A percentile compares a stretch with the other conserved stretches of the same genome.
Evolutionary conservation across 2,888 invertebrate genomes (phyloP).

Genomic region (Drosophila nr. medialis): DNA sequence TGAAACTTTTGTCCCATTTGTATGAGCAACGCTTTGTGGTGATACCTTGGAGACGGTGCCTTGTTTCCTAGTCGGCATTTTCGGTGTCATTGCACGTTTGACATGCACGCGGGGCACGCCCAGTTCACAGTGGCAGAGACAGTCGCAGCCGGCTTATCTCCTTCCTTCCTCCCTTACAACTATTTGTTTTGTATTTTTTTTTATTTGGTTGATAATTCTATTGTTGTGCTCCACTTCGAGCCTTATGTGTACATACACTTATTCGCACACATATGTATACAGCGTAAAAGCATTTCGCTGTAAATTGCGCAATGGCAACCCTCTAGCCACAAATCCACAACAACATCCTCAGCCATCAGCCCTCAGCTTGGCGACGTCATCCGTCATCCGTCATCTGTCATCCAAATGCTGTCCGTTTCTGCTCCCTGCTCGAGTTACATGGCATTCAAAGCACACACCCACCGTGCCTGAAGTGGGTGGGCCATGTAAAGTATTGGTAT

Average conservation of each 20-base stretch:
- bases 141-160: slow-evolving; percentile 9
- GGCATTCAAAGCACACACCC: neutral
- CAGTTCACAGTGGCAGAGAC: slow-evolving; percentile 29
- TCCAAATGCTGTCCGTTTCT: neutral
- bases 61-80: slow-evolving; percentile 41
- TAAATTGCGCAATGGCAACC: slow-evolving; percentile 39
- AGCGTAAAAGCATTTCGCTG: slow-evolving; percentile 52
- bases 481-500: slow-evolving; percentile 25
- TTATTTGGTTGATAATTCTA: slow-evolving; percentile 47
- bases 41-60: slow-evolving; percentile 65
- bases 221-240: slow-evolving; percentile 32
- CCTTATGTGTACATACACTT: slow-evolving; percentile 10
- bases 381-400: slow-evolving; percentile 4
- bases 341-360: neutral
- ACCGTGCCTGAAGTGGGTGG: neutral
- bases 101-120: slow-evolving; percentile 60
- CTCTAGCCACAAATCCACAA: slow-evolving; percentile 35
- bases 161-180: neutral
- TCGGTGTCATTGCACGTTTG: slow-evolving; percentile 70
- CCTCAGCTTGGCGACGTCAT: neutral
- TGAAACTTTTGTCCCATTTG: slow-evolving; percentile 65
- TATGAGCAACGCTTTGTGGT: slow-evolving; percentile 36
- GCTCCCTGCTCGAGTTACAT: neutral
- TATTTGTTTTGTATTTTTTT: neutral
- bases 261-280: slow-evolving; percentile 7